phyloP scores from a whole-genome alignment of 1,140 invertebrate species.

The Atta colombica region DNA sequence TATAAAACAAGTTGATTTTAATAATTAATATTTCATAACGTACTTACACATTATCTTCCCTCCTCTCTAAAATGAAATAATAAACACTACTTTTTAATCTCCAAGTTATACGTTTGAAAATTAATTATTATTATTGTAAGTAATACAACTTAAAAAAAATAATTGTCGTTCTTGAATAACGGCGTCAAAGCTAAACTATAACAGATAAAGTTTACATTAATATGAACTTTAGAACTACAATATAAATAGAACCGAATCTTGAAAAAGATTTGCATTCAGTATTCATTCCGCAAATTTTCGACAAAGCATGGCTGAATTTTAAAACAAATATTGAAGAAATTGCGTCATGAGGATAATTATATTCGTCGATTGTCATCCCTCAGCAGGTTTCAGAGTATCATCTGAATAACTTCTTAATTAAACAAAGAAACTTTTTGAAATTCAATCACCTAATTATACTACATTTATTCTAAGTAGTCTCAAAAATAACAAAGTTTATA shows the following conservation, averaged over 20 bases:
- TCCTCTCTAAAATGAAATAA: not conserved
- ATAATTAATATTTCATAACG: not conserved
- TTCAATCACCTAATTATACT: conserved; percentile 34
- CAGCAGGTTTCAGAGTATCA: not conserved
- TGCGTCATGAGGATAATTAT: conserved; percentile 25
- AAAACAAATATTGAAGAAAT: conserved; percentile 22
- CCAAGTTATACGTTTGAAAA: not conserved
- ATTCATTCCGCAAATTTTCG: conserved; percentile 34
- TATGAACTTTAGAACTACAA: not conserved
- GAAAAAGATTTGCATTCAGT: not conserved
- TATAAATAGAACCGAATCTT: no score
- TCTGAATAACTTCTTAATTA: conserved; percentile 37
- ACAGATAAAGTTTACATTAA: conserved; percentile 18
- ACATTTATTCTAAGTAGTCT: conserved; percentile 15
- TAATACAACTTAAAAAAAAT: not conserved
- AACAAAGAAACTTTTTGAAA: conserved; percentile 44
- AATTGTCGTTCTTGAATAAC: not conserved
- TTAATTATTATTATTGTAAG: not conserved
- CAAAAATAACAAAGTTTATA: not conserved
- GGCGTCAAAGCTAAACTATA: conserved; percentile 27
- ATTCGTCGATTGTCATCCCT: not conserved
- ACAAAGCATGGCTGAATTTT: conserved; percentile 8
- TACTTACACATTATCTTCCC: not conserved
- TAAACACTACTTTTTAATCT: not conserved
- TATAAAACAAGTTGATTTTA: not conserved